Evolutionary conservation across 2,888 invertebrate genomes (phyloP).

Genomic region (Brenthis ino): DNA sequence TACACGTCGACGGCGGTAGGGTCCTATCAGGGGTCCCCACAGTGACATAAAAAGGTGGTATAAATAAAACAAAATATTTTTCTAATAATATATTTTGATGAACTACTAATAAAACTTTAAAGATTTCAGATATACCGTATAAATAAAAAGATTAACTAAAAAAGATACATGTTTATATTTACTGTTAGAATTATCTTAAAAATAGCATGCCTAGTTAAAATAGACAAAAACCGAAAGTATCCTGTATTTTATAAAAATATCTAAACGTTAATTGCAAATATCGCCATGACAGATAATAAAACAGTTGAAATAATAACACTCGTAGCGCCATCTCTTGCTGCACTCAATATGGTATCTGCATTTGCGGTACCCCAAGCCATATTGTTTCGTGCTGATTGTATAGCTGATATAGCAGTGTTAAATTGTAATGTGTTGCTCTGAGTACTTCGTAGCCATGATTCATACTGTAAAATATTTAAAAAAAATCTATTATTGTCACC

Average conservation of each 20-base stretch:
- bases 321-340: constrained; percentile 55
- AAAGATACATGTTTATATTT: no score
- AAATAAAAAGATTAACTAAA: no score
- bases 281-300: constrained; percentile 36
- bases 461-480: constrained; percentile 53
- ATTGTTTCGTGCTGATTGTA: constrained; percentile 59
- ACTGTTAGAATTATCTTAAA: no score
- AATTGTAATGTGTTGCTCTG: constrained; percentile 56
- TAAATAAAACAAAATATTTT: no score
- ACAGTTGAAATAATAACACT: constrained; percentile 48
- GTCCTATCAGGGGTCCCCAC: no score
- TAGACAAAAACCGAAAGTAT: background rate
- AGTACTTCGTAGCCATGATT: constrained; percentile 61
- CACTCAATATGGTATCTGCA: constrained; percentile 57
- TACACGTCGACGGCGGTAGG: no score
- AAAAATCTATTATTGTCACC: no score
- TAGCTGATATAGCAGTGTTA: constrained; percentile 53
- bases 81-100: no score
- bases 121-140: no score
- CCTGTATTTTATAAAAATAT: background rate
- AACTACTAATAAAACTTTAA: no score
- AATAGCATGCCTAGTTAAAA: background rate
- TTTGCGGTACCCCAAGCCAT: constrained; percentile 67
- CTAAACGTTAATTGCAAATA: constrained; percentile 45
- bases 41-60: no score